Evolutionary conservation across 2,888 invertebrate genomes (phyloP).

Genomic region (Pomacea canaliculata): DNA sequence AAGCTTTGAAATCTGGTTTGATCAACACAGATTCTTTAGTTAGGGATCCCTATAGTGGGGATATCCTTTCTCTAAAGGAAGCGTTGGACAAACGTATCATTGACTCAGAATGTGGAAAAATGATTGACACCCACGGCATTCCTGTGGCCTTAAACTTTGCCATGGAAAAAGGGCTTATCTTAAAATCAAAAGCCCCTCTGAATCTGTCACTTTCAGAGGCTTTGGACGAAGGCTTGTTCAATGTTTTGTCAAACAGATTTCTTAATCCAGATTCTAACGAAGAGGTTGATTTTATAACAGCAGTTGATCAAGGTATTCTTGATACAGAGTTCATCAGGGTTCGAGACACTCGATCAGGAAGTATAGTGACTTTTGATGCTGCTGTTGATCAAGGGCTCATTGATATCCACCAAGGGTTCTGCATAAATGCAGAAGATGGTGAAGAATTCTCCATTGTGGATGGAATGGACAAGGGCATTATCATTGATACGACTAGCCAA

Average conservation of each 20-base stretch:
- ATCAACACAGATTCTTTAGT: constrained; percentile 59
- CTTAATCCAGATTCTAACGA: constrained; percentile 57
- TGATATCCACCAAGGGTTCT: constrained; percentile 46
- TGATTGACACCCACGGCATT: constrained; percentile 58
- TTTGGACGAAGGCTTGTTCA: constrained; percentile 61
- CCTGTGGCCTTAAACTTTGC: constrained; percentile 62
- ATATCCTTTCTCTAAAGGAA: constrained; percentile 58
- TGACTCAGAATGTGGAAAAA: constrained; percentile 59
- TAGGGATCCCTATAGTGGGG: constrained; percentile 58
- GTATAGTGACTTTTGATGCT: constrained; percentile 47
- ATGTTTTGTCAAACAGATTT: constrained; percentile 53
- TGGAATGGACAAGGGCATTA: constrained; percentile 57
- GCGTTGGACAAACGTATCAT: constrained; percentile 59
- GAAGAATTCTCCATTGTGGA: constrained; percentile 52
- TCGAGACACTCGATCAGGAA: constrained; percentile 47
- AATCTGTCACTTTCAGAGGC: constrained; percentile 59
- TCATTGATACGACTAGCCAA: constrained; percentile 57
- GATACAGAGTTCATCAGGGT: constrained; percentile 51
- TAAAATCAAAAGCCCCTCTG: constrained; percentile 57
- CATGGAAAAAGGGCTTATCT: constrained; percentile 54
- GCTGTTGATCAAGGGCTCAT: constrained; percentile 53
- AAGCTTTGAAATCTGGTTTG: constrained; percentile 54
- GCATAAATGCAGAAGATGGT: constrained; percentile 45
- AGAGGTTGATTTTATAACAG: constrained; percentile 51
- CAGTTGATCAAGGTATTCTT: constrained; percentile 53